Evolutionary conservation across 53 echinoderm and acorn worm species (phyloP).

Genomic region (Henricia sp.): DNA sequence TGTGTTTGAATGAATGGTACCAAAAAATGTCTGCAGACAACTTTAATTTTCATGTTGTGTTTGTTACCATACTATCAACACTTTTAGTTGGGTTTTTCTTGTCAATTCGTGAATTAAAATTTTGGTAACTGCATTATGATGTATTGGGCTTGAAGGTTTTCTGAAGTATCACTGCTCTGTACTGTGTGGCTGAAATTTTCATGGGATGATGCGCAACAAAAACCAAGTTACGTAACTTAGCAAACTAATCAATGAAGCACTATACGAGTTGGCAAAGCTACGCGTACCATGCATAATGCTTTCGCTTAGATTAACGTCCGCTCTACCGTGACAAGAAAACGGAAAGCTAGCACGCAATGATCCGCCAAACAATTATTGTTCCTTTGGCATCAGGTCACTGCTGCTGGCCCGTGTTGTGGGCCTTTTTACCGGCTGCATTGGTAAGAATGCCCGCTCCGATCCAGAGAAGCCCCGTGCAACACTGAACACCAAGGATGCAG

Average conservation of each 20-base stretch:
- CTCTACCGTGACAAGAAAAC: slow-evolving; percentile 8
- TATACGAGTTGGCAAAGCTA: neutral
- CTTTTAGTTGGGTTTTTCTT: too few species aligned
- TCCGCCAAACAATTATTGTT: neutral
- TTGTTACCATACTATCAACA: too few species aligned
- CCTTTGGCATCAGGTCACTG: slow-evolving; percentile 10
- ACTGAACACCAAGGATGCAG: slow-evolving; percentile 2
- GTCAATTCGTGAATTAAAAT: too few species aligned
- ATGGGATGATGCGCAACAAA: too few species aligned
- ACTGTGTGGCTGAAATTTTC: too few species aligned
- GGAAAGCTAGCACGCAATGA: neutral
- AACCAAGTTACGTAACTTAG: too few species aligned
- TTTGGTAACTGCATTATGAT: too few species aligned
- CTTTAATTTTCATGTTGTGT: too few species aligned
- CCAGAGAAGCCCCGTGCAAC: neutral
- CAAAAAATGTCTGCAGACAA: too few species aligned
- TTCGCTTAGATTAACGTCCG: slow-evolving; percentile 5
- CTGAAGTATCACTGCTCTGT: too few species aligned
- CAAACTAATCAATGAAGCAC: neutral
- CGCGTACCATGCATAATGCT: neutral
- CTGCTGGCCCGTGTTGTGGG: slow-evolving; percentile 8
- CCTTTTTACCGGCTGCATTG: slow-evolving; percentile 6
- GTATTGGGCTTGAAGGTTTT: too few species aligned
- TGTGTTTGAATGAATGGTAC: too few species aligned
- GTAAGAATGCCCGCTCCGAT: neutral